phyloP scores from a whole-genome alignment of 2,797 vertebrate species.

The Takifugu rubripes region DNA sequence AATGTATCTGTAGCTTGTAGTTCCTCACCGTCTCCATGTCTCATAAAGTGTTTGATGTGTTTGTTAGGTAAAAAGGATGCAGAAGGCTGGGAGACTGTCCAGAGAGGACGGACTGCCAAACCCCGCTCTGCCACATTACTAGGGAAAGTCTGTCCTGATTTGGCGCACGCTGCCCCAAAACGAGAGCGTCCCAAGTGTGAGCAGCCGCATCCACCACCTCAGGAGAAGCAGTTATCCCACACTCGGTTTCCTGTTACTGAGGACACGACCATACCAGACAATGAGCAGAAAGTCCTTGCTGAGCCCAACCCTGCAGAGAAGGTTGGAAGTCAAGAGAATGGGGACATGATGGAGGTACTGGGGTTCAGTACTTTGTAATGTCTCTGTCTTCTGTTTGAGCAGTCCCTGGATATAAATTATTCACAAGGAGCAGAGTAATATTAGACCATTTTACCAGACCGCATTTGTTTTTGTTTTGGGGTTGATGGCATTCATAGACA shows the following conservation, averaged over 20 bases:
- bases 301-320: slow-evolving; percentile 45
- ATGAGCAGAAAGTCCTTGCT: slow-evolving; percentile 36
- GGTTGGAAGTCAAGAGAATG: slow-evolving; percentile 52
- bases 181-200: slow-evolving; percentile 83
- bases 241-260: slow-evolving; percentile 48
- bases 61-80: slow-evolving; percentile 85
- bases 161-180: slow-evolving; percentile 68
- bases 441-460: slow-evolving; percentile 62
- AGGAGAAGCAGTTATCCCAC: slow-evolving; percentile 67
- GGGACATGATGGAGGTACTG: slow-evolving; percentile 73
- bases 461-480: slow-evolving; percentile 76
- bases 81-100: slow-evolving; percentile 97
- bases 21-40: neutral
- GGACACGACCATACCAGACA: slow-evolving; percentile 38
- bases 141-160: slow-evolving; percentile 75
- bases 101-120: slow-evolving; percentile 90
- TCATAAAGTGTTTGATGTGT: neutral
- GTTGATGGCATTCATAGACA: slow-evolving; percentile 67
- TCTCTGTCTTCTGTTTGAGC: slow-evolving; percentile 33
- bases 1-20: neutral
- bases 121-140: slow-evolving; percentile 83
- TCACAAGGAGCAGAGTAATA: slow-evolving; percentile 60
- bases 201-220: slow-evolving; percentile 59
- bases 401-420: slow-evolving; percentile 67
- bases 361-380: slow-evolving; percentile 52